Evolutionary conservation across 53 echinoderm and acorn worm species (phyloP).

Genomic region (Echinarachnius parma): DNA sequence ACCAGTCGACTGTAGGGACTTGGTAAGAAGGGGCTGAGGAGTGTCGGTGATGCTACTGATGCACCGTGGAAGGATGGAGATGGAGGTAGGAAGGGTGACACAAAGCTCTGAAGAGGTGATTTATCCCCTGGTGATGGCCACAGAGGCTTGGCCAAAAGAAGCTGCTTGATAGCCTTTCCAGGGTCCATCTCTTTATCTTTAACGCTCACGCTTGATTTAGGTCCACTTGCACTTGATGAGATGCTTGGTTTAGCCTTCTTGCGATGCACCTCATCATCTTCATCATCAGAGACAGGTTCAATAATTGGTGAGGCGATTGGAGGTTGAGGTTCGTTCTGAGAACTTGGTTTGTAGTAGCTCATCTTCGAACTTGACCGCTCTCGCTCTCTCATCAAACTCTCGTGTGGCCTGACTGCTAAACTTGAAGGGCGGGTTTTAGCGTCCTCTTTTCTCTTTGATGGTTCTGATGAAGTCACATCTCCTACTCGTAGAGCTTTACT

Average conservation of each 20-base stretch:
- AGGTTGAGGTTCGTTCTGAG: slow-evolving; percentile 1
- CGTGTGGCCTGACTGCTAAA: slow-evolving; percentile 14
- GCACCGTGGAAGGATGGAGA: slow-evolving; percentile 58
- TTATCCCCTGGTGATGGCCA: slow-evolving; percentile 38
- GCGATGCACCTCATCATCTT: slow-evolving; percentile 56
- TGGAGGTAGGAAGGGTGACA: slow-evolving; percentile 86
- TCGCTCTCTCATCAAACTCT: slow-evolving; percentile 13
- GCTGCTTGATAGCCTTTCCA: slow-evolving; percentile 83
- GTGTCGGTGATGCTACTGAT: slow-evolving; percentile 58
- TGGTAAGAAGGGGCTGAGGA: slow-evolving; percentile 46
- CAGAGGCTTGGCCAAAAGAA: slow-evolving; percentile 65
- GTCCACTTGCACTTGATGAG: neutral
- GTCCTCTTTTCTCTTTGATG: no score
- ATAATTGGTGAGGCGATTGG: slow-evolving; percentile 52
- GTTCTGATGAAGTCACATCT: no score
- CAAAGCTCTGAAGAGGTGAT: slow-evolving; percentile 48
- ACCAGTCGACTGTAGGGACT: slow-evolving; percentile 61
- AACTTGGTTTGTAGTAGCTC: slow-evolving; percentile 27
- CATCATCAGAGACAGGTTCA: slow-evolving; percentile 94
- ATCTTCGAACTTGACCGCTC: slow-evolving; percentile 27
- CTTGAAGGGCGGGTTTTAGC: no score
- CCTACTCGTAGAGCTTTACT: no score
- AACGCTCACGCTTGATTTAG: neutral
- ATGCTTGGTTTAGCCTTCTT: neutral
- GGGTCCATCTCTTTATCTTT: slow-evolving; percentile 43